Base-by-base conservation (phyloP, 2,888 invertebrate genomes). In the Parelbella ahira region DNA sequence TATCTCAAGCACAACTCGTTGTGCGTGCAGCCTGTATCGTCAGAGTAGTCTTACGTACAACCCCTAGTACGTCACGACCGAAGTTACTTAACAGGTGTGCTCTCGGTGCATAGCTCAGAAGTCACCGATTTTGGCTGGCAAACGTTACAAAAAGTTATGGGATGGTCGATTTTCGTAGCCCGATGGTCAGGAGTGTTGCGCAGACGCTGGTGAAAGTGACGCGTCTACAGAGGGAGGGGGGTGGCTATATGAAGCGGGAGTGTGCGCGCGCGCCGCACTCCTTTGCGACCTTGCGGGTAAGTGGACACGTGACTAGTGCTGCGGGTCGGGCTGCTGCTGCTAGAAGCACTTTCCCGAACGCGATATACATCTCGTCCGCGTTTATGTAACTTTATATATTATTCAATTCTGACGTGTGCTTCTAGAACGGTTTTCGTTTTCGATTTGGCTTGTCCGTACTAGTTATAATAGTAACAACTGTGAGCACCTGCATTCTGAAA, bases 241-340 rank as follows among this genome's bases (percentile, higher is more conserved):
- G 62, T 42, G 57, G 53, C 59, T 82, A 80, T 84, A 84, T 78
- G 62, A 78, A 68, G 38, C 49, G 49, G 51, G 44, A 49, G 56
- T 42, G 49, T 43, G 63, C 68, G 68, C 86, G 81, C 86, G 86
- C 82, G 81, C 67, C 59, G 50, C 81, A 83, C 80, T 82, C 69
- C 62, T 55, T 59, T 57, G 57, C 73, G 54, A 56, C 56, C 63
- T 53, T 44, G 57, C 81, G 78, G 84, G 86, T 81, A 73, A 84
- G 82, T 4, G 2, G 2, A 15, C 49, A 34, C 38, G 50, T 54
- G 48, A 46, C 11, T 24, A 25, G 41, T 39, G 39, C n/a, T 28
- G 6, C 4, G n/a, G 3, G 8, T 33, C 7, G 15, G 29, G 32
- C 39, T 38, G 32, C 3, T 15, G 27, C 42, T 41, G 32, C 25